phyloP scores from a whole-genome alignment of 2,888 invertebrate species.

The Crocallis elinguaria region DNA sequence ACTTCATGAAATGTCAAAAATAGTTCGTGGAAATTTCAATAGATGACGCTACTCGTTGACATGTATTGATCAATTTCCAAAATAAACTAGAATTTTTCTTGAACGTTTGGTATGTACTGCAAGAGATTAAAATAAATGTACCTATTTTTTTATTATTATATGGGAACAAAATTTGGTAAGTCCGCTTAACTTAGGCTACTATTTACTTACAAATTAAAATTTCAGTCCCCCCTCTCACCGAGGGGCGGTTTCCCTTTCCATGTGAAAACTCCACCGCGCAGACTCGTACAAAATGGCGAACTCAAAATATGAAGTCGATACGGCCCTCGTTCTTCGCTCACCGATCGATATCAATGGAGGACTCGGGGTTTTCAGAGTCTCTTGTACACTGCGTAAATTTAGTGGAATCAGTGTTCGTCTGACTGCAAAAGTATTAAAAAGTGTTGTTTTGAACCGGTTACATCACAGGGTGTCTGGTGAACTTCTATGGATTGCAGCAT shows the following conservation, averaged over 20 bases:
- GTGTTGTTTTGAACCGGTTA: conserved; percentile 79
- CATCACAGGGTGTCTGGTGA: conserved; percentile 77
- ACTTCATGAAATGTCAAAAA: conserved; percentile 41
- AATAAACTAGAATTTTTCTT: conserved; percentile 79
- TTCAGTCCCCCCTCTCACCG: conserved; percentile 74
- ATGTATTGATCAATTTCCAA: conserved; percentile 78
- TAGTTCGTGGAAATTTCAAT: conserved; percentile 58
- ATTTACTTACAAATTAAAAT: conserved; percentile 55
- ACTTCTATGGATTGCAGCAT: conserved; percentile 77
- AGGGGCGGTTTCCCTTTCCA: conserved; percentile 83
- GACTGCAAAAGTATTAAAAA: conserved; percentile 76
- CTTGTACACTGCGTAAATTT: conserved; percentile 72
- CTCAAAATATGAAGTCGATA: conserved; percentile 80
- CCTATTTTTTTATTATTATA: conserved; percentile 49
- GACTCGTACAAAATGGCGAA: conserved; percentile 89
- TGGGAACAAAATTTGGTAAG: conserved; percentile 60
- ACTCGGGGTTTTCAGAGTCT: conserved; percentile 79
- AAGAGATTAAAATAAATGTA: conserved; percentile 53
- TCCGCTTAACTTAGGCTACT: conserved; percentile 43
- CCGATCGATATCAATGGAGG: conserved; percentile 88
- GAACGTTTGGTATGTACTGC: conserved; percentile 54
- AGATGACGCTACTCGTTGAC: conserved; percentile 72
- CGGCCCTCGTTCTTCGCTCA: conserved; percentile 76
- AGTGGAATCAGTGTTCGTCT: conserved; percentile 71
- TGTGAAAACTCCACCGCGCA: conserved; percentile 85